Conservation (phyloP, 1,140 invertebrate species). For the Orchestia grillus region DNA sequence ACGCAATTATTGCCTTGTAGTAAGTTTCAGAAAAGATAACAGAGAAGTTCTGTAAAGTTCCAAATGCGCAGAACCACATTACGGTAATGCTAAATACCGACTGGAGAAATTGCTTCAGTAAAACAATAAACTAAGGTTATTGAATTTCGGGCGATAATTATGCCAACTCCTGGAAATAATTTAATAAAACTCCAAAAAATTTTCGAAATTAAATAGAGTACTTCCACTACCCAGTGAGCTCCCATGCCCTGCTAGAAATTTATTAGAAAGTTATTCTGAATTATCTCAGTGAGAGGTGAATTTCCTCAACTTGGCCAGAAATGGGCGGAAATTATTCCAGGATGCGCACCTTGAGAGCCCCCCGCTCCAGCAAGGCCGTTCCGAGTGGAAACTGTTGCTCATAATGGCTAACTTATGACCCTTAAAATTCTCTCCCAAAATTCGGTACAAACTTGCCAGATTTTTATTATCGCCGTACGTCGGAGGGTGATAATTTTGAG, state of each 20-base stretch:
- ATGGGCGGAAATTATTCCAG: background rate
- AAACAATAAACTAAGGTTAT: background rate
- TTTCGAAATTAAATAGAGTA: background rate
- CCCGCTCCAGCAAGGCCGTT: background rate
- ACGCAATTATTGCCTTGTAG: background rate
- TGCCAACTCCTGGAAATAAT: background rate
- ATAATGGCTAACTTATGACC: constrained; percentile 8
- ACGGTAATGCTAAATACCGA: background rate
- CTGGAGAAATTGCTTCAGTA: background rate
- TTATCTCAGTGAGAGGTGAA: background rate
- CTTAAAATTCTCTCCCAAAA: constrained; percentile 9
- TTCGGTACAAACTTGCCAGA: background rate
- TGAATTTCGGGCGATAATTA: background rate
- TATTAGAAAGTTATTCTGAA: background rate
- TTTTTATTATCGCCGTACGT: background rate
- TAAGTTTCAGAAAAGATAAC: background rate
- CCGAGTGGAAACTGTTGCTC: background rate
- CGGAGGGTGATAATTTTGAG: background rate
- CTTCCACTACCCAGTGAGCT: background rate
- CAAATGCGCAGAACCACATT: background rate
- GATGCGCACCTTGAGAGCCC: constrained; percentile 3
- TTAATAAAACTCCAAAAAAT: background rate
- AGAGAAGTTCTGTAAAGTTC: background rate
- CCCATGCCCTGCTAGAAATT: background rate
- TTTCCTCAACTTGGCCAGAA: background rate